These are phyloP conservation scores for Dolichotis patagonum DNA, from an alignment of 2,113 vertebrate genomes.

Conservation along the genomic window DNA sequence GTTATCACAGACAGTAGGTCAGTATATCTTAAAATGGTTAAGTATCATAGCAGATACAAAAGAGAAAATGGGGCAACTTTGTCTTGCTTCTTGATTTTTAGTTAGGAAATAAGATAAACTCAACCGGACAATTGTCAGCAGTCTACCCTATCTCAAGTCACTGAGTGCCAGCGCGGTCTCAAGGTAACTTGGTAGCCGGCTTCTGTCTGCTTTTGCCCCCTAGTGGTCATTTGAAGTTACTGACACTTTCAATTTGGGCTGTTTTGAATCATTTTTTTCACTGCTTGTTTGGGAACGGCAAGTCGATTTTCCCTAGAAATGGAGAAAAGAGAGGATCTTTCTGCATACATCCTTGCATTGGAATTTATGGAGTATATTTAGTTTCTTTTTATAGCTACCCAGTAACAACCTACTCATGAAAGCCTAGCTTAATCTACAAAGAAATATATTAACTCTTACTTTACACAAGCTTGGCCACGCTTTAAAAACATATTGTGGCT, in stretches of 20 bases:
- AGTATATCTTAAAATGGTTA: background rate
- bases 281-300: background rate
- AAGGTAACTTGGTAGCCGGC: background rate
- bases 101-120: slow-evolving; percentile 44
- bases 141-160: background rate
- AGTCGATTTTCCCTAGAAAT: background rate
- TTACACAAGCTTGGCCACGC: slow-evolving; percentile 19
- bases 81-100: slow-evolving; percentile 32
- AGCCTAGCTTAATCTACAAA: slow-evolving; percentile 28
- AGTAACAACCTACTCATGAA: slow-evolving; percentile 18
- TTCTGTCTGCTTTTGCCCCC: slow-evolving; percentile 48
- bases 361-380: slow-evolving; percentile 30
- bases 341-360: background rate
- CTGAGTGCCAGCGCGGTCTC: background rate
- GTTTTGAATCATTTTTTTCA: background rate
- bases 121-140: slow-evolving; percentile 49
- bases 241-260: background rate
- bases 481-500: slow-evolving; percentile 39
- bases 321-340: slow-evolving; percentile 29
- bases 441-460: background rate
- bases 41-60: background rate
- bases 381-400: slow-evolving; percentile 16
- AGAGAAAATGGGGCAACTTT: background rate
- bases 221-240: slow-evolving; percentile 4
- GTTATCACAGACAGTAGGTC: background rate